These are phyloP conservation scores for Pantelozetes paolii DNA, from an alignment of 2,888 invertebrate species.

Conservation along the genomic window DNA sequence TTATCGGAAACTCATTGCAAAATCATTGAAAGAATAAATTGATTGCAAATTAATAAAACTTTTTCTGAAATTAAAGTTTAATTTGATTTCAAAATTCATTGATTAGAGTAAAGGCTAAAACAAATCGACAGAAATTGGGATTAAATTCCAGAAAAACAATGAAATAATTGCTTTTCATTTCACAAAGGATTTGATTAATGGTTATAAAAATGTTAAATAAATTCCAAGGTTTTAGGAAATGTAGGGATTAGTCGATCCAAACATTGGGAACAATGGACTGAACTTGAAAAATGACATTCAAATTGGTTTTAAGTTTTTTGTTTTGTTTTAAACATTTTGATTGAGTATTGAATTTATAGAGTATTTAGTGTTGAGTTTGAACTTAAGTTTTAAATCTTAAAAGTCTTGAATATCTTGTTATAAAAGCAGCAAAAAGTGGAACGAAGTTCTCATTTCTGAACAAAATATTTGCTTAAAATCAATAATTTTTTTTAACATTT, in stretches of 20 bases:
- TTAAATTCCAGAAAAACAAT: background rate
- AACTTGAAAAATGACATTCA: constrained; percentile 23
- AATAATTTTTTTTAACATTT: background rate
- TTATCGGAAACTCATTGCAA: background rate
- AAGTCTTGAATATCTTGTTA: constrained; percentile 1
- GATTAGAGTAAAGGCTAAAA: too few species aligned
- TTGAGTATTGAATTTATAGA: background rate
- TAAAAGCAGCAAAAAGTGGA: background rate
- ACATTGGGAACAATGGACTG: constrained; percentile 11
- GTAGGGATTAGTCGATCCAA: background rate
- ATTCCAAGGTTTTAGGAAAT: background rate
- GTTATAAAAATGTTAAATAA: background rate
- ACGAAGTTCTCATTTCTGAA: constrained; percentile 9
- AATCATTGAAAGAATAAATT: background rate
- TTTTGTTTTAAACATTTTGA: background rate
- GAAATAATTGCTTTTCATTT: background rate
- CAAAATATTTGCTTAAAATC: background rate
- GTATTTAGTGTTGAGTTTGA: background rate
- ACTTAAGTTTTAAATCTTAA: too few species aligned
- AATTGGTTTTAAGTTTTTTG: background rate
- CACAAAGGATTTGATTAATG: background rate
- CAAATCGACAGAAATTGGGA: too few species aligned
- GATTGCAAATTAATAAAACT: background rate
- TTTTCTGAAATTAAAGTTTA: too few species aligned
- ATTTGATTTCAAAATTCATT: too few species aligned